Conservation (phyloP, 2,797 vertebrate genomes). For the Anas bernieri region DNA sequence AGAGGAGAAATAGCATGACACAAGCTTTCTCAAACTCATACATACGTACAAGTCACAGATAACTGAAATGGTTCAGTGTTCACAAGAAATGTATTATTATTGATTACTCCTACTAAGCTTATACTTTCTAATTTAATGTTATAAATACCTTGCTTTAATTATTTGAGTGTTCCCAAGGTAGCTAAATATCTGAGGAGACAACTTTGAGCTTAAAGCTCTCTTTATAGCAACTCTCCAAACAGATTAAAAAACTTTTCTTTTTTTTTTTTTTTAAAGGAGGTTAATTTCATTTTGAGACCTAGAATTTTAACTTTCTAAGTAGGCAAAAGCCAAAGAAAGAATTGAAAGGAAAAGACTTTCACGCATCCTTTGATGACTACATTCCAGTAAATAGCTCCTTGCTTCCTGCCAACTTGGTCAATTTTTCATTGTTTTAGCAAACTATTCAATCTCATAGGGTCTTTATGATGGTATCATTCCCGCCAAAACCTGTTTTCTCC, state of each 20-base stretch:
- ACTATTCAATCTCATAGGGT: background rate
- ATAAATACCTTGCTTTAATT: background rate
- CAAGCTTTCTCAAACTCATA: background rate
- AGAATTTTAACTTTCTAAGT: background rate
- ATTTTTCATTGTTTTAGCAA: background rate
- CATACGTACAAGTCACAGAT: background rate
- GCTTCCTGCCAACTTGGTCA: background rate
- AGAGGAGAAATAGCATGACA: background rate
- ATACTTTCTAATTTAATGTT: background rate
- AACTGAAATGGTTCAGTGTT: background rate
- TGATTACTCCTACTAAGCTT: background rate
- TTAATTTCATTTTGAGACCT: background rate
- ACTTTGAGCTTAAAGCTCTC: background rate
- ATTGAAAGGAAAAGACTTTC: background rate
- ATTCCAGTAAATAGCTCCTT: background rate
- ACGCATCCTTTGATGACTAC: background rate
- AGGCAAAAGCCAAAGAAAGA: background rate
- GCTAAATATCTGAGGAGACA: background rate
- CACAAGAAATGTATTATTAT: background rate
- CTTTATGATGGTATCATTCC: background rate
- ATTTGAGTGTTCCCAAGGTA: background rate
- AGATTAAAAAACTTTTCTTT: background rate
- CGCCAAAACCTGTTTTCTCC: background rate
- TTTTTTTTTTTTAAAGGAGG: background rate
- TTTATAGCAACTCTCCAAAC: background rate